Conservation (phyloP, 2,888 invertebrate species). For the Tinea semifulvella region DNA sequence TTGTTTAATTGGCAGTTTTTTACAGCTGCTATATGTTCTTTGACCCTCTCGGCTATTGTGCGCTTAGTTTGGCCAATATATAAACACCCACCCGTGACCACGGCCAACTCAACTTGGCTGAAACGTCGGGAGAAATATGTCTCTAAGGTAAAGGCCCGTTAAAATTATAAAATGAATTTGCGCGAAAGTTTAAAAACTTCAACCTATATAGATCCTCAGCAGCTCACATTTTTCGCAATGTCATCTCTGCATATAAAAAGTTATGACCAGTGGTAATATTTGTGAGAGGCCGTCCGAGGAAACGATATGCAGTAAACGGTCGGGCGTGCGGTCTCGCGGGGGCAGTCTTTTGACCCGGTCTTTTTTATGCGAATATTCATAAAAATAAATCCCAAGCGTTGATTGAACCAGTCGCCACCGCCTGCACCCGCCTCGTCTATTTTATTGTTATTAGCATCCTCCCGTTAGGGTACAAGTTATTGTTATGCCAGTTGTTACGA, state of each 20-base stretch:
- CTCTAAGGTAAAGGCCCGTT: too few relatives aligned
- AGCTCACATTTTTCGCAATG: slow-evolving; percentile 60
- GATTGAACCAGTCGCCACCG: slow-evolving; percentile 64
- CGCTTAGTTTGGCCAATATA: too few relatives aligned
- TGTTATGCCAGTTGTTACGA: slow-evolving; percentile 60
- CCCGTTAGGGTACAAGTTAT: slow-evolving; percentile 62
- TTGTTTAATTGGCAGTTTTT: too few relatives aligned
- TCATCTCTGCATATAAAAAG: slow-evolving; percentile 67
- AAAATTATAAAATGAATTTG: too few relatives aligned
- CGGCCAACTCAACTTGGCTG: too few relatives aligned
- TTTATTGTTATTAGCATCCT: slow-evolving; percentile 64
- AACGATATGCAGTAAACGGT: slow-evolving; percentile 67
- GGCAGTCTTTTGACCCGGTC: slow-evolving; percentile 58
- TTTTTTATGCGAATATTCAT: slow-evolving; percentile 68
- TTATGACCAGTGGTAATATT: slow-evolving; percentile 65
- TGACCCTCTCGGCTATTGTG: too few relatives aligned
- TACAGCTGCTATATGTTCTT: too few relatives aligned
- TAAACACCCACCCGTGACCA: too few relatives aligned
- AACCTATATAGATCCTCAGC: too few relatives aligned
- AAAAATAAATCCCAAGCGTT: slow-evolving; percentile 66
- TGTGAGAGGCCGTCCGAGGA: slow-evolving; percentile 48
- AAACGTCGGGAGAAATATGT: too few relatives aligned
- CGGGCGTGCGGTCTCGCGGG: slow-evolving; percentile 63
- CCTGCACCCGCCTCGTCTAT: slow-evolving; percentile 55
- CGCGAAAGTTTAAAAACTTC: too few relatives aligned